Conservation (phyloP, 2,888 invertebrate genomes). For the Flexamia atlantica region DNA sequence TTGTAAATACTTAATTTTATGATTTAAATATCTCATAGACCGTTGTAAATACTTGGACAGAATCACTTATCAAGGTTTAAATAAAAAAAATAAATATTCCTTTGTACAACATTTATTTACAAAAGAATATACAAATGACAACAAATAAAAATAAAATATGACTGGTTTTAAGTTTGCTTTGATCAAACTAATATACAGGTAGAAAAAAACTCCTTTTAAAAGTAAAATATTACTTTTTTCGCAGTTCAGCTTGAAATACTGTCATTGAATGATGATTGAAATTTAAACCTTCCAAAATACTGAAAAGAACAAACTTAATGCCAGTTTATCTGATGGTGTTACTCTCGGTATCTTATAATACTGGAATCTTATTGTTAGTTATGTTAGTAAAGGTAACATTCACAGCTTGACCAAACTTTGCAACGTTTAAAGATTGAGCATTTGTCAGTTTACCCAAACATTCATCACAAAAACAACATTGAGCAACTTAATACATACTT, state of each 20-base stretch:
- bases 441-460: not conserved
- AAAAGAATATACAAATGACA: slow-evolving; percentile 22
- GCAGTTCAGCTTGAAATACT: not conserved
- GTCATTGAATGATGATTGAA: too few species aligned
- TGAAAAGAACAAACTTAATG: slow-evolving; percentile 7
- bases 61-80: too few species aligned
- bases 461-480: not conserved
- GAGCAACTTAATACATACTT: not conserved
- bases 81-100: not conserved
- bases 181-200: not conserved
- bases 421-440: not conserved
- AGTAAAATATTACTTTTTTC: too few species aligned
- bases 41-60: too few species aligned
- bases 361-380: not conserved
- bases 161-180: not conserved
- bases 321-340: not conserved
- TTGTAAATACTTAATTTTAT: too few species aligned
- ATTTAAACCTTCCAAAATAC: not conserved
- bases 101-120: slow-evolving; percentile 29
- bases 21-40: too few species aligned
- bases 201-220: not conserved
- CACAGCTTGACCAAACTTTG: not conserved
- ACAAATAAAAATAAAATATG: not conserved
- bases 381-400: slow-evolving; percentile 28
- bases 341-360: not conserved